These are phyloP conservation scores for Phymastichus coffea DNA, from an alignment of 1,140 invertebrate genomes.

Conservation along the genomic window DNA sequence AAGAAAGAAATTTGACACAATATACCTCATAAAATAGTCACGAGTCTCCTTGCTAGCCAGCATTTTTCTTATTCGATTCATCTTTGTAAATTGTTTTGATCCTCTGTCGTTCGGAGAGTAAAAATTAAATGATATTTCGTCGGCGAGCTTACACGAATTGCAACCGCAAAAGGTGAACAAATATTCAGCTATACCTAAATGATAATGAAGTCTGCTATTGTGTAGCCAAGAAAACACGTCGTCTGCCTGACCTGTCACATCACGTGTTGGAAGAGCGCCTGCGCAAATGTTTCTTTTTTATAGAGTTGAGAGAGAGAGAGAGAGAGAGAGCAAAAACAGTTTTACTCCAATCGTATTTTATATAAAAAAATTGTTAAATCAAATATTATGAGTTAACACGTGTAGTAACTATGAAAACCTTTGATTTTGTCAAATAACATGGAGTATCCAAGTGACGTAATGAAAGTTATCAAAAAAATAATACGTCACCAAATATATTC, in stretches of 20 bases:
- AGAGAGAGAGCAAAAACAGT: too few relatives aligned
- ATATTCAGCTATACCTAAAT: constrained; percentile 1
- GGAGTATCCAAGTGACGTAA: too few relatives aligned
- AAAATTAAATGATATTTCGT: not conserved
- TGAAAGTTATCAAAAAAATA: too few relatives aligned
- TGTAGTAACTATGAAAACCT: too few relatives aligned
- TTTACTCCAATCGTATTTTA: too few relatives aligned
- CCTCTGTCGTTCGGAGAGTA: not conserved
- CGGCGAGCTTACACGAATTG: too few relatives aligned
- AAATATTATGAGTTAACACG: too few relatives aligned
- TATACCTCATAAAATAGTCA: constrained; percentile 81
- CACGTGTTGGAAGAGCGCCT: not conserved
- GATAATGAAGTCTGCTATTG: constrained; percentile 1
- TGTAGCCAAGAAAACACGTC: not conserved
- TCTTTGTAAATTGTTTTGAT: constrained; percentile 17
- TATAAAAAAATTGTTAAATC: too few relatives aligned
- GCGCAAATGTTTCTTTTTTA: constrained; percentile 5
- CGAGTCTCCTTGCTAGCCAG: constrained; percentile 78
- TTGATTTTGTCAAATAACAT: too few relatives aligned
- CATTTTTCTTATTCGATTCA: constrained; percentile 57
- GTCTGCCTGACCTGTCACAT: not conserved
- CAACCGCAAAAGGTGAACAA: too few relatives aligned
- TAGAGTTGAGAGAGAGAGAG: too few relatives aligned
- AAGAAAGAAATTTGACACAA: constrained; percentile 25
- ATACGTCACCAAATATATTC: too few relatives aligned